Evolutionary conservation across 2,888 invertebrate genomes (phyloP), one percentile per base, ranked within the genome.

Genomic region (Diploptera punctata): DNA sequence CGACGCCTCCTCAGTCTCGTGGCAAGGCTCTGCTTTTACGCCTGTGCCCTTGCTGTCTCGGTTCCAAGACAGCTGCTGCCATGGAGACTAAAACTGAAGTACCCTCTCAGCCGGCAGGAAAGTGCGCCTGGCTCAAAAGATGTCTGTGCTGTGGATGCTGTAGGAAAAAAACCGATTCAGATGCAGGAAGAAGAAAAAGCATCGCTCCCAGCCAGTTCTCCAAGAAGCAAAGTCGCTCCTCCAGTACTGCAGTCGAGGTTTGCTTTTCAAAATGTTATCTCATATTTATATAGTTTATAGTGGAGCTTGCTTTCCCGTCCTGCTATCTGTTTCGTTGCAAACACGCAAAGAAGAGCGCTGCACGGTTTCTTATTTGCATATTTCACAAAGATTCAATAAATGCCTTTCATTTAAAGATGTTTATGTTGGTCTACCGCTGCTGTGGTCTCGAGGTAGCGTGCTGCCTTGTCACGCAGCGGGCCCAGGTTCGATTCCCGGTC

Each of bases 141-240:
- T 1, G 24, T 4, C 29, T 57, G 31, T 43, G 43, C 16, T 65
- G 62, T 10, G 16, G 47, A 21, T 47, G 65, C n/a, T 44, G 65
- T 29, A 24, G 18, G 2, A 44, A 44, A 19, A 44, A 47, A n/a
- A 7, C 7, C 19, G 26, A 24, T 16, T 24, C 29, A 2, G 65
- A 43, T 9, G 47, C 16, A 7, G 26, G 29, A 26, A 31, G 65
- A 9, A 65, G 65, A 9, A 65, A 43, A 29, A 65, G 65, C 65
- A 47, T 33, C 9, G 65, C 65, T 18, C 44, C 65, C 5, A 65
- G 26, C 26, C 18, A 26, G 26, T 44, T 71, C 62, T 74, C 74
- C 33, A 70, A 73, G 71, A 74, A 74, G 33, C 71, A 71, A 47
- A 74, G 67, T 38, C 62, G 70, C 3, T 44, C 65, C 65, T 44